Conservation (phyloP, 2,113 vertebrate species). For the Tichodroma muraria region DNA sequence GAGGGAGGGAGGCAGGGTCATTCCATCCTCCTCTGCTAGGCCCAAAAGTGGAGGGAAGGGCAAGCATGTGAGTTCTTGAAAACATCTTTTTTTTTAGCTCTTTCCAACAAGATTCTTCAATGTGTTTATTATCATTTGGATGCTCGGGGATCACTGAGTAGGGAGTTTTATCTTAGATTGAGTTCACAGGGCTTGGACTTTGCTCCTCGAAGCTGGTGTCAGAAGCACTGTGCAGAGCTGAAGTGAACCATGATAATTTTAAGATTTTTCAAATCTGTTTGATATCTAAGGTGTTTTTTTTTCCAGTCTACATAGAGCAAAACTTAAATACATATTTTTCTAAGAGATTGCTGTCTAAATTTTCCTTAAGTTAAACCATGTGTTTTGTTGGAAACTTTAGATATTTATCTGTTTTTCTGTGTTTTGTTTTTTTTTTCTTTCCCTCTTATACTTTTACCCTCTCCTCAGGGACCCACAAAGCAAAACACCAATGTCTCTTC, state of each 20-base stretch:
- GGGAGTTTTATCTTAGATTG: neutral
- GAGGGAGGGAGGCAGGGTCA: neutral
- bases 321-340: slow-evolving; percentile 51
- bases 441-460: slow-evolving; percentile 46
- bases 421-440: slow-evolving; percentile 3
- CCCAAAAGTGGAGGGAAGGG: neutral
- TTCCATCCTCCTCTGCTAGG: neutral
- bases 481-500: slow-evolving; percentile 7
- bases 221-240: neutral
- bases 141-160: neutral
- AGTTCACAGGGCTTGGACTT: neutral
- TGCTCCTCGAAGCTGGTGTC: neutral
- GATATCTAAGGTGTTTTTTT: neutral
- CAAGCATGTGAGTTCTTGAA: neutral
- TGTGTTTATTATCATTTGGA: slow-evolving; percentile 5
- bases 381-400: slow-evolving; percentile 50
- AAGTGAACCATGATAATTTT: neutral
- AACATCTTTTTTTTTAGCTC: neutral
- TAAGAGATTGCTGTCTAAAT: slow-evolving; percentile 33
- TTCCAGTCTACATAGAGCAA: neutral
- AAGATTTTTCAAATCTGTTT: neutral
- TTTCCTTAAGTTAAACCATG: slow-evolving; percentile 64
- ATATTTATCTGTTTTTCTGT: slow-evolving; percentile 58
- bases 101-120: neutral
- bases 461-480: slow-evolving; percentile 33